Evolutionary conservation across 2,113 vertebrate species (phyloP).

Genomic region (Hiodon alosoides): DNA sequence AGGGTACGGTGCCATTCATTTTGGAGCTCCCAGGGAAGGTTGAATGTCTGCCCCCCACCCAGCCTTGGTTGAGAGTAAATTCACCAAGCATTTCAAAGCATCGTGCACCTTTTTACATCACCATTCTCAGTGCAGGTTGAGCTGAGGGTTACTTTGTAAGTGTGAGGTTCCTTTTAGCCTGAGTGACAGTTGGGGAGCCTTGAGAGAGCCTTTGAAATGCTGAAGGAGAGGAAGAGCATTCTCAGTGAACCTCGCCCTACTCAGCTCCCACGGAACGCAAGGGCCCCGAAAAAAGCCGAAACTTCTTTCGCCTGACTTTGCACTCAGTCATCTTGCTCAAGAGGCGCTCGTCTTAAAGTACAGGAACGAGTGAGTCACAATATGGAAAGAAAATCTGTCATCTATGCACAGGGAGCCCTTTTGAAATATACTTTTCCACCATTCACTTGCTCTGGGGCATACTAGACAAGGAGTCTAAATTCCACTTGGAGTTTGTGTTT

Average conservation of each 20-base stretch:
- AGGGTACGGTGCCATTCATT: neutral
- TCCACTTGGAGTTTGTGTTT: constrained; percentile 29
- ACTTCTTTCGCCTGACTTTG: constrained; percentile 18
- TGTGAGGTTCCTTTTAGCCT: neutral
- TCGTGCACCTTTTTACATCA: neutral
- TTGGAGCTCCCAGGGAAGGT: neutral
- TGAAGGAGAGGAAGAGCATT: constrained; percentile 26
- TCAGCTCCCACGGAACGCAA: constrained; percentile 37
- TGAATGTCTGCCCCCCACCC: neutral
- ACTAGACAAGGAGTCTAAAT: constrained; percentile 17
- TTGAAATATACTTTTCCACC: too few species aligned
- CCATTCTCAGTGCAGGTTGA: too few species aligned
- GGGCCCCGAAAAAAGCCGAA: constrained; percentile 23
- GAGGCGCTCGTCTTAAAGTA: too few species aligned
- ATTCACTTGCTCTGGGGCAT: too few species aligned
- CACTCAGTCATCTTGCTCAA: neutral
- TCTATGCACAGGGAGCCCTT: too few species aligned
- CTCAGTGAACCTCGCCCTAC: constrained; percentile 2
- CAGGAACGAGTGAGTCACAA: too few species aligned
- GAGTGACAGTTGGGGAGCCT: constrained; percentile 19
- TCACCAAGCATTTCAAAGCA: neutral
- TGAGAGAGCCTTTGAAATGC: constrained; percentile 24
- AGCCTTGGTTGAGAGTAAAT: neutral
- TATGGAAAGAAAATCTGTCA: too few species aligned
- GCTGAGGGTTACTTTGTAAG: neutral